Evolutionary conservation across 2,888 invertebrate genomes (phyloP), one percentile per base, ranked within the genome.

Genomic region (Agonopterix alstromeriana): DNA sequence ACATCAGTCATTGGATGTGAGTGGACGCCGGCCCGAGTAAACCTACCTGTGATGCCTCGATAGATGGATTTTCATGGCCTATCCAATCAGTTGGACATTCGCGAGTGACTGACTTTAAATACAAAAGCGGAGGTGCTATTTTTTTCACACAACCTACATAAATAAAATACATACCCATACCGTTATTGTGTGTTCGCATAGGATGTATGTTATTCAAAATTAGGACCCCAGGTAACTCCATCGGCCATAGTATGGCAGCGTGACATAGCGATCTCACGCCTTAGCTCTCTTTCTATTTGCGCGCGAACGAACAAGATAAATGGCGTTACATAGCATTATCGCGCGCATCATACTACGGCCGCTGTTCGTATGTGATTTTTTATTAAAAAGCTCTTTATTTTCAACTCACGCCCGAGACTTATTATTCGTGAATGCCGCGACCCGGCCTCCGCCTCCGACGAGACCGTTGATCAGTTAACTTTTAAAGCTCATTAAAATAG

Each of bases 401-500:
- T 27, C 27, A 27, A 27, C 27, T 7, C 27, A 27, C 38, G 10
- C n/a, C 38, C 36, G 55, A 51, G 52, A 53, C 50, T 51, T 54
- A 54, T 61, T 56, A 48, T 49, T 52, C 46, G 50, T 55, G 60
- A 53, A 50, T 46, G 53, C 50, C 55, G 54, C 43, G 43, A 36
- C 56, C 53, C 55, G 43, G 50, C 51, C 51, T 55, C 48, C 67
- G 50, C 51, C 51, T 55, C 48, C 67, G 54, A 52, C 53, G 63
- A 68, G 68, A 56, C 61, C 67, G 70, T 69, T 73, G 77, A 85
- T 83, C 79, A 81, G 80, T 84, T 83, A 84, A 84, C 82, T 85
- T 84, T 83, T 81, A 78, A 51, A 81, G 82, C 83, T 87, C 87
- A 86, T 87, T 88, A 87, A 88, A 88, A 85, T 81, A 84, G 83